These are phyloP conservation scores for Nansenia antarctica DNA, from an alignment of 2,113 vertebrate species.

Conservation along the genomic window DNA sequence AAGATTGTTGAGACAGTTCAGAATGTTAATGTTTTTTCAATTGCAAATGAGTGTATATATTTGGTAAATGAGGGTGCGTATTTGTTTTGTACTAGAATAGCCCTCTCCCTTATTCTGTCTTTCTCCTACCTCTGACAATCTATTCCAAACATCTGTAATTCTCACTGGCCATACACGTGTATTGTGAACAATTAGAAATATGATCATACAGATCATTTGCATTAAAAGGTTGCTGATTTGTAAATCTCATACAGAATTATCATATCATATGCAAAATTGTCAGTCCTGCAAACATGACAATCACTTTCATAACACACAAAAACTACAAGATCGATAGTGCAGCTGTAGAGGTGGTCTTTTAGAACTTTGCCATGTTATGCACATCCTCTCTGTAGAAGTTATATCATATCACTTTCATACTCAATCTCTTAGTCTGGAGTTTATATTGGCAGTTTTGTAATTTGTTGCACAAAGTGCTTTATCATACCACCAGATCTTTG, in stretches of 20 bases:
- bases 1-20: no score
- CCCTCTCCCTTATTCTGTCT: slow-evolving; percentile 5
- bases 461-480: slow-evolving; percentile 37
- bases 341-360: background rate
- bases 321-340: background rate
- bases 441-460: slow-evolving; percentile 21
- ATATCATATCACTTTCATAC: background rate
- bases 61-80: background rate
- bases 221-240: no score
- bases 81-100: slow-evolving; percentile 19
- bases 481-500: slow-evolving; percentile 21
- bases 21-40: background rate
- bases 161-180: no score
- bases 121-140: slow-evolving; percentile 30
- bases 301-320: background rate
- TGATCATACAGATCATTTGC: background rate
- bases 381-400: background rate
- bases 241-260: no score
- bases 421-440: slow-evolving; percentile 3
- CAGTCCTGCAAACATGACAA: background rate
- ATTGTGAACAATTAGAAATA: background rate
- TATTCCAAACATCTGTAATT: background rate
- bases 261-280: no score
- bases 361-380: background rate
- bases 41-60: slow-evolving; percentile 19